Conservation (phyloP, 2,797 vertebrate species). For the Artibeus jamaicensis region DNA sequence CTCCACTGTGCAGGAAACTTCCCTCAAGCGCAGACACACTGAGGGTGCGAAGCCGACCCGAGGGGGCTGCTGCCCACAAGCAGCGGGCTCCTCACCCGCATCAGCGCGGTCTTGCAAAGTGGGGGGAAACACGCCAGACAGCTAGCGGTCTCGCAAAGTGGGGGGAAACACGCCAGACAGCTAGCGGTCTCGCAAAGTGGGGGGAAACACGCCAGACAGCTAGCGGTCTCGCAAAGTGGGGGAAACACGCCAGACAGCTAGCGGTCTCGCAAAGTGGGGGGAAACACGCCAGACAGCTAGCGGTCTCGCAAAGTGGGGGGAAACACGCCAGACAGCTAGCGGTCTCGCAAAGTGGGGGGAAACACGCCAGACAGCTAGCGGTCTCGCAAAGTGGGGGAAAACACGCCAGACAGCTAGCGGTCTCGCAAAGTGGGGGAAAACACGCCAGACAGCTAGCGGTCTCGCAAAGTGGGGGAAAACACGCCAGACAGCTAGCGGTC, state of each 20-base stretch:
- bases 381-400: background rate
- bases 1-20: background rate
- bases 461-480: background rate
- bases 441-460: background rate
- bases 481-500: background rate
- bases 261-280: background rate
- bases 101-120: accelerated
- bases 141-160: background rate
- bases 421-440: background rate
- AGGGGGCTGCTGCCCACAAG: background rate
- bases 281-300: background rate
- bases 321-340: background rate
- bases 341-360: background rate
- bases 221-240: background rate
- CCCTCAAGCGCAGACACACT: background rate
- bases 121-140: background rate
- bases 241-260: background rate
- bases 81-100: background rate
- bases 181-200: too few relatives aligned
- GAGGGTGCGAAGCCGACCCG: background rate
- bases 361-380: background rate
- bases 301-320: background rate
- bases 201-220: background rate
- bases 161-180: background rate
- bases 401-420: background rate